phyloP scores from a whole-genome alignment of 2,113 vertebrate species.

The Elaphurus davidianus region DNA sequence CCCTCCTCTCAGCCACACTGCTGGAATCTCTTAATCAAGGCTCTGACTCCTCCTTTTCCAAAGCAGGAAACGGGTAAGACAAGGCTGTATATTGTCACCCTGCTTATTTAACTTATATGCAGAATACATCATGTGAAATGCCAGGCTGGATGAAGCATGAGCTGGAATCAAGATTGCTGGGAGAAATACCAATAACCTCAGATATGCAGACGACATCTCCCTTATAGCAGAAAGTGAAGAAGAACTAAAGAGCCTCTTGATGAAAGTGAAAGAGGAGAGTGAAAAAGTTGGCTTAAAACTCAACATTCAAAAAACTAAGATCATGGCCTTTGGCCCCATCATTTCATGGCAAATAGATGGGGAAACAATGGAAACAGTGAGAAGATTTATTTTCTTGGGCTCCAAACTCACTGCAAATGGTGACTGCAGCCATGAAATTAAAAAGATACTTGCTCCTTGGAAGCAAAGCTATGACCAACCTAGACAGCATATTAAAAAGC shows the following conservation, averaged over 20 bases:
- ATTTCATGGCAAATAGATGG: neutral
- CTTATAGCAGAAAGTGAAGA: neutral
- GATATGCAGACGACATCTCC: neutral
- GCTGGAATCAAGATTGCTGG: neutral
- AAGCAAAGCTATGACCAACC: neutral
- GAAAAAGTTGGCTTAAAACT: neutral
- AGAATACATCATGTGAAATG: neutral
- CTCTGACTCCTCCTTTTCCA: neutral
- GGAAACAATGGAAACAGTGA: neutral
- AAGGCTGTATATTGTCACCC: neutral
- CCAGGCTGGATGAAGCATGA: neutral
- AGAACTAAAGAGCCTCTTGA: neutral
- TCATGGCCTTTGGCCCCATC: fast-evolving
- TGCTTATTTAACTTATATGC: neutral
- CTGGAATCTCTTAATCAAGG: neutral
- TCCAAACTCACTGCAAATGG: neutral
- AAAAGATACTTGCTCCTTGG: neutral
- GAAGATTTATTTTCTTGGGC: neutral
- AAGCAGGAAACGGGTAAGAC: fast-evolving
- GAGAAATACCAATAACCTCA: neutral
- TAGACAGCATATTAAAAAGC: neutral
- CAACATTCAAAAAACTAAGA: neutral
- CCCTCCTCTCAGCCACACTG: neutral
- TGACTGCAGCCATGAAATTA: neutral
- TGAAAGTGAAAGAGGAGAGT: neutral